phyloP scores from a whole-genome alignment of 2,888 invertebrate species.

The Cataglyphis altisquamis region DNA sequence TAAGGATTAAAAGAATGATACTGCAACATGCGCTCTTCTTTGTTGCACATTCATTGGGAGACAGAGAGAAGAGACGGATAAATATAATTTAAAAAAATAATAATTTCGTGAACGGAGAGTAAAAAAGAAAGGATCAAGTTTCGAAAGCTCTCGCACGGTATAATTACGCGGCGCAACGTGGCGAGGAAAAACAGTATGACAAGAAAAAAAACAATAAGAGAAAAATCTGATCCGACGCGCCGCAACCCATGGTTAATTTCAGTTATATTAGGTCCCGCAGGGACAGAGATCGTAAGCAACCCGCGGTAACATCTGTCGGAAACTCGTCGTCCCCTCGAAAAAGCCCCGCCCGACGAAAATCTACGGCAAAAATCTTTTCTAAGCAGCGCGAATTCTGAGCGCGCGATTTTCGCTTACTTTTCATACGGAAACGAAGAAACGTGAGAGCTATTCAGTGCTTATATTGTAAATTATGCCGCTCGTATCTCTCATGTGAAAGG shows the following conservation, averaged over 20 bases:
- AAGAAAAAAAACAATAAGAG: constrained; percentile 29
- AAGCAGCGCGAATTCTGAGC: constrained; percentile 59
- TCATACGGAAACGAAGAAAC: constrained; percentile 1
- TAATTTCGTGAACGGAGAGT: background rate
- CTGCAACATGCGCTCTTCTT: background rate
- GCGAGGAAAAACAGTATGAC: constrained; percentile 47
- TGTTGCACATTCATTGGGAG: background rate
- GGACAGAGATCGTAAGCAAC: constrained; percentile 74
- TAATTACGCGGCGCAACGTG: constrained; percentile 65
- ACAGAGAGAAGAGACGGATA: background rate
- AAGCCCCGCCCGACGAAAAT: constrained; percentile 54
- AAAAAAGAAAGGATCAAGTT: background rate
- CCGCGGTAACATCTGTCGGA: constrained; percentile 74
- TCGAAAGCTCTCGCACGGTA: constrained; percentile 47
- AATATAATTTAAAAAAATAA: constrained; percentile 32
- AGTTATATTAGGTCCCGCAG: constrained; percentile 76
- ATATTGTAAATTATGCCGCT: background rate
- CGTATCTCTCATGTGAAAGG: background rate
- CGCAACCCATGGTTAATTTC: constrained; percentile 74
- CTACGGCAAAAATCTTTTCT: constrained; percentile 65
- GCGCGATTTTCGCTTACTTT: constrained; percentile 45
- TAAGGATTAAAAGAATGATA: constrained; percentile 13
- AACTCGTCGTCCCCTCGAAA: constrained; percentile 70
- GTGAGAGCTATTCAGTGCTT: background rate
- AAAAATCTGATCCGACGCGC: constrained; percentile 65